Evolutionary conservation across 2,888 invertebrate genomes (phyloP).

Genomic region (Schizotus pectinicornis): DNA sequence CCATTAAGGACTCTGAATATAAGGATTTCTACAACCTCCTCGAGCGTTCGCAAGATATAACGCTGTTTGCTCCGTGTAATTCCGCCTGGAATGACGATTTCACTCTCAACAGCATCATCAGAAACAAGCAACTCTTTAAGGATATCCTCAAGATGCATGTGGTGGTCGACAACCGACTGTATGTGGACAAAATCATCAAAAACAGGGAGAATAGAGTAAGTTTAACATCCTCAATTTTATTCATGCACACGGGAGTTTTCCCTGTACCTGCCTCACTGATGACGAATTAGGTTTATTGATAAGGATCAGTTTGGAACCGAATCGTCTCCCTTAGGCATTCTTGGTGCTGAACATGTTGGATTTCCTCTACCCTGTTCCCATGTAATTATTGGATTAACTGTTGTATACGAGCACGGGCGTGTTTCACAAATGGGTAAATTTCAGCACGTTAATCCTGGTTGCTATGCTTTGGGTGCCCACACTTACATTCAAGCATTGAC

Average conservation of each 20-base stretch:
- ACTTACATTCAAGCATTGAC: no score
- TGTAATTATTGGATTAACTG: no score
- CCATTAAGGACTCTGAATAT: constrained; percentile 74
- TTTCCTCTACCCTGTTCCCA: no score
- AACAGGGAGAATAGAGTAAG: constrained; percentile 41
- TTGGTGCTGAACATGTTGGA: no score
- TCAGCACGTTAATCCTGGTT: no score
- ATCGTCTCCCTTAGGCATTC: no score
- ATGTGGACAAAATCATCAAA: constrained; percentile 74
- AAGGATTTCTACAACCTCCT: constrained; percentile 77
- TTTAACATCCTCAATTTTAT: no score
- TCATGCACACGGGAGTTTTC: no score
- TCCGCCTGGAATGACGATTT: constrained; percentile 78
- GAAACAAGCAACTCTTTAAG: constrained; percentile 72
- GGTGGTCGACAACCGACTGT: constrained; percentile 73
- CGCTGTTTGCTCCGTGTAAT: constrained; percentile 89
- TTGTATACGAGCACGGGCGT: no score
- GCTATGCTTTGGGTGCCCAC: no score
- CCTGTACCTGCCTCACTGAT: no score
- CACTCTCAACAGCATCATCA: constrained; percentile 72
- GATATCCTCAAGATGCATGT: constrained; percentile 85
- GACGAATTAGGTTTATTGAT: neutral
- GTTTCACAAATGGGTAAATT: no score
- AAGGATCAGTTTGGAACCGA: neutral
- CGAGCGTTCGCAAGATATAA: constrained; percentile 74